Percentiles rank a stretch among this genome's conserved stretches.
Conservation (phyloP, 2,113 vertebrate species). For the Pyrgilauda ruficollis region DNA sequence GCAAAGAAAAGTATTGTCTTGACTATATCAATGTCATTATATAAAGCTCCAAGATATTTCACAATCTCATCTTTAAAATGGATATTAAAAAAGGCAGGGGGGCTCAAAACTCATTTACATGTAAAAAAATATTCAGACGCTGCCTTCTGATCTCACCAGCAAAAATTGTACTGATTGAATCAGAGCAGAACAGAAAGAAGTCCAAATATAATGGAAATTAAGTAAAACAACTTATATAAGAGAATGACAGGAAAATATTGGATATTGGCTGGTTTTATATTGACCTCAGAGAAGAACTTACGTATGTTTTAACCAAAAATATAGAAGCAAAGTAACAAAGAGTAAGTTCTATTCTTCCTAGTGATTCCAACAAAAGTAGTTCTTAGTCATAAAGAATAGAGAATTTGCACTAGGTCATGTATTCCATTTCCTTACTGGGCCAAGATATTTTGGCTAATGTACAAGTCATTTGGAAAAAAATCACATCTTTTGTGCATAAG, state of each 20-base stretch:
- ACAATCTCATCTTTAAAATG: not conserved
- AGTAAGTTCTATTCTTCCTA: not conserved
- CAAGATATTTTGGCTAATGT: not conserved
- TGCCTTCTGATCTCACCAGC: not conserved
- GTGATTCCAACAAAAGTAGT: not conserved
- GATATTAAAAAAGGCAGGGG: not conserved
- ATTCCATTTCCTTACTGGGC: not conserved
- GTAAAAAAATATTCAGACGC: not conserved
- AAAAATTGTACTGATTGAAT: not conserved
- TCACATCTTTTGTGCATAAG: not conserved
- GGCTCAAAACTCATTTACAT: not conserved
- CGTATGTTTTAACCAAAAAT: not conserved
- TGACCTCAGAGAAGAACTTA: not conserved
- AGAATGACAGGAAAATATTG: not conserved
- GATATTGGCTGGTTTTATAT: not conserved
- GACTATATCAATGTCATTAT: not conserved
- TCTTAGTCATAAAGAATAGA: not conserved
- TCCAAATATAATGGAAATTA: not conserved
- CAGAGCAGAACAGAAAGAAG: not conserved
- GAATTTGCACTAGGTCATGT: not conserved
- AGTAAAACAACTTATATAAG: not conserved
- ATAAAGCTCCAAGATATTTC: not conserved
- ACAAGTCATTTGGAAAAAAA: not conserved
- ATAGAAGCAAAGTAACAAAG: not conserved
- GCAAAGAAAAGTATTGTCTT: not conserved